phyloP scores from a whole-genome alignment of 2,888 invertebrate species.

The Drosophila gaucha region DNA sequence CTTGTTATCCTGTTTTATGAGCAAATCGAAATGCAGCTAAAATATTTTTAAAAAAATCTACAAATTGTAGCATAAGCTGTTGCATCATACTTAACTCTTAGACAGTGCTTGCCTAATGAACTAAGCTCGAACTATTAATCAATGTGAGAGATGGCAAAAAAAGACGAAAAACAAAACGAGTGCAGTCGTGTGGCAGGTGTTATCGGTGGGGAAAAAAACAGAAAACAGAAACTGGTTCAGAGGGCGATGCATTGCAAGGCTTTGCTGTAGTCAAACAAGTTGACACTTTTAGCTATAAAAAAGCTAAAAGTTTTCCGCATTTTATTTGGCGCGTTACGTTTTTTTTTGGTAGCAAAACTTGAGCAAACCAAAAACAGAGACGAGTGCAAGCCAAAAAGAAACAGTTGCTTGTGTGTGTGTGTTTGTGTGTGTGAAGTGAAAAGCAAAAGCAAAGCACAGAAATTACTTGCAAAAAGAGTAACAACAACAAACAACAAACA shows the following conservation, averaged over 20 bases:
- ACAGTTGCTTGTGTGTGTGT: neutral
- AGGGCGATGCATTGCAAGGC: conserved; percentile 42
- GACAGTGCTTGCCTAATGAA: conserved; percentile 20
- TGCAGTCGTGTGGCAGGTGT: conserved; percentile 44
- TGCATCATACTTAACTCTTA: conserved; percentile 28
- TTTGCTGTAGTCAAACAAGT: conserved; percentile 50
- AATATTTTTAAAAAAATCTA: neutral
- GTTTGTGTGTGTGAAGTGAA: conserved; percentile 61
- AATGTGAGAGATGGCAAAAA: conserved; percentile 28
- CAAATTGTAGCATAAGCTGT: neutral
- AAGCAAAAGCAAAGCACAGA: conserved; percentile 66
- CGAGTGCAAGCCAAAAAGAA: conserved; percentile 66
- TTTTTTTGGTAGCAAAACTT: conserved; percentile 49
- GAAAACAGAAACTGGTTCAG: conserved; percentile 58
- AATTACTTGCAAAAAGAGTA: conserved; percentile 52
- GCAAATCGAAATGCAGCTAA: neutral
- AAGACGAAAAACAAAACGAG: conserved; percentile 19
- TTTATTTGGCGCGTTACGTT: conserved; percentile 56
- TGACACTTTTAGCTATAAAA: conserved; percentile 63
- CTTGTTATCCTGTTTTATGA: conserved; percentile 9
- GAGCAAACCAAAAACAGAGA: conserved; percentile 69
- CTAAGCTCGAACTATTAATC: conserved; percentile 45
- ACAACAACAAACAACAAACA: conserved; percentile 8
- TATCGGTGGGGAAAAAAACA: too few relatives aligned
- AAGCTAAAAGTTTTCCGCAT: conserved; percentile 71